Evolutionary conservation across 1,140 invertebrate species (phyloP), one percentile per base, ranked within the genome.

Genomic region (Bathynomus jamesi): DNA sequence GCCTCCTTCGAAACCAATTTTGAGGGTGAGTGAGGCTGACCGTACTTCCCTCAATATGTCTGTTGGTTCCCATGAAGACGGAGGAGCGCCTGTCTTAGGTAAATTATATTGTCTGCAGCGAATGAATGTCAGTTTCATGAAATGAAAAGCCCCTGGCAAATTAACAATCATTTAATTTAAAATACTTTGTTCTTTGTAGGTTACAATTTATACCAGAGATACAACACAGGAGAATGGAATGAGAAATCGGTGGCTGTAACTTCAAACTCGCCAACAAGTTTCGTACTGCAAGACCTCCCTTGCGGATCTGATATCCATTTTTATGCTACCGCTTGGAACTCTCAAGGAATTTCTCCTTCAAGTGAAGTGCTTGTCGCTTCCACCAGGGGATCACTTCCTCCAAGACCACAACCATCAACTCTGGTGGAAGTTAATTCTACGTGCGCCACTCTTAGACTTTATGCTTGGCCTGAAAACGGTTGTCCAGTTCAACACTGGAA

Each of bases 401-500:
- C 70, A 0, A 65, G 71, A 0, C 75, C 75, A 3, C 30, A 70
- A 7, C 71, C 72, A 5, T 69, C 61, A 13, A 60, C 65, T 28
- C 29, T 76, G 17, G 65, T 76, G 27, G 71, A 76, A 69, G 71
- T 76, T 3, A 76, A 76, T 28, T 60, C 71, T 5, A 73, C 75
- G 0, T 76, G 75, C 27, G 69, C 73, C 13, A 76, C 69, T 7
- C 69, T 76, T 17, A 27, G 75, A 3, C 68, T 76, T 21, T 76
- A 76, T 46, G 64, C 69, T 17, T 76, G 75, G 75, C 75, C 75
- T 1, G 75, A 76, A 30, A 30, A 60, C 27, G 71, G 71, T 7
- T 76, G 75, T 61, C 75, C 75, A 60, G 46, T 76, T 65, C 72
- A 64, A 8, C 66, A 72, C 64, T 76, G 75, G 75, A 76, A 76